phyloP scores from a whole-genome alignment of 1,140 invertebrate genomes.

The Zaprionus taronus region DNA sequence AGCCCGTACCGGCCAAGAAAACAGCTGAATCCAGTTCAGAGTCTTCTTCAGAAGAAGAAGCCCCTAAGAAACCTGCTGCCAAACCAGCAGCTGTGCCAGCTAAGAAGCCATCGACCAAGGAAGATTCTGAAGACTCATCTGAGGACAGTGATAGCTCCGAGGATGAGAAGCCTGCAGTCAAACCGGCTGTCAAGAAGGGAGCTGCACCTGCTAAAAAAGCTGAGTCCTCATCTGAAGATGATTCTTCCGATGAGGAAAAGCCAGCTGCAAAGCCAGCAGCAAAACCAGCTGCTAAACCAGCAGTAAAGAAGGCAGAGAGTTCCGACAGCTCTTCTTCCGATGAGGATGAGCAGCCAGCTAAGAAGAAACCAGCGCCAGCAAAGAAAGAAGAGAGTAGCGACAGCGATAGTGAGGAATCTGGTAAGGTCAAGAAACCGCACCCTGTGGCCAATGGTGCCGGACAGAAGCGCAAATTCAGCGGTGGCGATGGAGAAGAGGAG shows the following conservation, averaged over 20 bases:
- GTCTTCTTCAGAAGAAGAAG: slow-evolving; percentile 66
- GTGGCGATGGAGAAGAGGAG: slow-evolving; percentile 59
- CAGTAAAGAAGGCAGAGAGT: slow-evolving; percentile 83
- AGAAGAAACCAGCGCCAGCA: slow-evolving; percentile 52
- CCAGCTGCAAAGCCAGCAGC: slow-evolving; percentile 47
- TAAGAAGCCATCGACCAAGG: slow-evolving; percentile 45
- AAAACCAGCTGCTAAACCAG: slow-evolving; percentile 64
- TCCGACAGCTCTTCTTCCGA: slow-evolving; percentile 84
- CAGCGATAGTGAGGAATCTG: slow-evolving; percentile 64
- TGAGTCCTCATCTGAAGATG: slow-evolving; percentile 60
- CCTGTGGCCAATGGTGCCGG: slow-evolving; percentile 52
- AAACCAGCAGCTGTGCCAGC: slow-evolving; percentile 32
- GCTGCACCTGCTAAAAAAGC: slow-evolving; percentile 42
- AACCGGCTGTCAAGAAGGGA: slow-evolving; percentile 55
- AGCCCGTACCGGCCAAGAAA: slow-evolving; percentile 57
- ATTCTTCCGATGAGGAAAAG: slow-evolving; percentile 59
- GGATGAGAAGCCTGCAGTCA: slow-evolving; percentile 55
- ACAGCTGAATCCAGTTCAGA: slow-evolving; percentile 65
- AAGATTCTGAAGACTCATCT: slow-evolving; percentile 57
- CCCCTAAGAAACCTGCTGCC: slow-evolving; percentile 46
- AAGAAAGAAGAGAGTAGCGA: slow-evolving; percentile 71
- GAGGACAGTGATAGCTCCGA: slow-evolving; percentile 60
- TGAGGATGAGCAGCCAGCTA: slow-evolving; percentile 45
- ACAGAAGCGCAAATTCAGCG: slow-evolving; percentile 84
- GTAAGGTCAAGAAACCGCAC: slow-evolving; percentile 54